Conservation (phyloP, 2,113 vertebrate genomes). For the Halichoeres trimaculatus region DNA sequence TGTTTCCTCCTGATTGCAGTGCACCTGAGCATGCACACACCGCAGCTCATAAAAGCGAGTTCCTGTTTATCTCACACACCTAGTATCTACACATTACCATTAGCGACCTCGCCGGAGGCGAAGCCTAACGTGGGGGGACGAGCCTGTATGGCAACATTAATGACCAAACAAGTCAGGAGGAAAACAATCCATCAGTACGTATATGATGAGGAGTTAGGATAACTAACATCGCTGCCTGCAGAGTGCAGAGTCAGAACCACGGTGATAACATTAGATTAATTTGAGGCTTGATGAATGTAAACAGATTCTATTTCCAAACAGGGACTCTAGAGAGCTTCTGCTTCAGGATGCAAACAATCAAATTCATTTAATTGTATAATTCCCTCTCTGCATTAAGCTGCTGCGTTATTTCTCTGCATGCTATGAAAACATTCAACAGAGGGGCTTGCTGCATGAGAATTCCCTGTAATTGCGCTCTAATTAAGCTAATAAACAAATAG, state of each 20-base stretch:
- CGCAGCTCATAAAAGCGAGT: slow-evolving; percentile 41
- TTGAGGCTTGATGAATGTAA: slow-evolving; percentile 43
- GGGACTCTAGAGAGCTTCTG: slow-evolving; percentile 39
- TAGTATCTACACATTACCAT: slow-evolving; percentile 39
- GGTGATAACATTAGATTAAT: slow-evolving; percentile 25
- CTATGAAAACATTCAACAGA: slow-evolving; percentile 44
- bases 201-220: slow-evolving; percentile 1
- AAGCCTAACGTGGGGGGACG: slow-evolving; percentile 33
- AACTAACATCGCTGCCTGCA: slow-evolving; percentile 1
- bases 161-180: slow-evolving; percentile 27
- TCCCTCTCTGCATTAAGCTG: slow-evolving; percentile 22
- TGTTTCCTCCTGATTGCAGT: slow-evolving; percentile 42
- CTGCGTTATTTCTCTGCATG: slow-evolving; percentile 42
- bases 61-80: slow-evolving; percentile 34
- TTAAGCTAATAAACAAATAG: slow-evolving; percentile 79
- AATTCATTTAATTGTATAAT: slow-evolving; percentile 42
- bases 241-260: background rate
- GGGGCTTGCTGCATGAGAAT: slow-evolving; percentile 42
- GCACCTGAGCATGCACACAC: slow-evolving; percentile 38
- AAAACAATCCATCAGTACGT: slow-evolving; percentile 13
- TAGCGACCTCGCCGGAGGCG: slow-evolving; percentile 39
- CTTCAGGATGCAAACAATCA: slow-evolving; percentile 42
- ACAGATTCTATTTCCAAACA: slow-evolving; percentile 41
- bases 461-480: slow-evolving; percentile 66
- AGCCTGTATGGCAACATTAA: slow-evolving; percentile 27